Base-by-base conservation (phyloP, 2,797 vertebrate species). In the Botia kubotai region DNA sequence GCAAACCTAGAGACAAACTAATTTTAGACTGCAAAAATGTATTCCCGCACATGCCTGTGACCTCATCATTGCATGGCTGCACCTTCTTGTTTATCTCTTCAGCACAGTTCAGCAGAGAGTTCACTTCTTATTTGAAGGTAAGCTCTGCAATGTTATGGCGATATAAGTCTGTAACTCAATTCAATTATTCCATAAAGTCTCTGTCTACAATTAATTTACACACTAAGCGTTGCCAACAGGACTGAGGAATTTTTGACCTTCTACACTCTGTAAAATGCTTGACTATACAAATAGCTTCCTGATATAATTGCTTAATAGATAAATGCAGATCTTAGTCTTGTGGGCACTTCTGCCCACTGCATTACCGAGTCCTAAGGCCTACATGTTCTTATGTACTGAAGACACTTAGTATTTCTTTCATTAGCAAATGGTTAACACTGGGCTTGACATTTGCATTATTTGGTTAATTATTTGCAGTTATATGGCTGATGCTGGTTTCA, bases 101-200 rank as follows among this genome's bases (percentile, higher is more conserved):
- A 72, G 78, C 77, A 73, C 1, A 73, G 58, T 67, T 39, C 33
- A 77, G 69, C 16, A 13, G 81, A 91, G 85, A 89, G 70, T 74
- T 85, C 67, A 50, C 83, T 87, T 77, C 81, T 76, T 83, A 83
- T 90, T 75, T 91, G 84, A 90, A 89, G 87, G 87, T 90, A 89
- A 85, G 84, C 75, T 66, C 62, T 82, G 82, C 81, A 83, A 79
- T 85, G 89, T 82, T 84, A 84, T 86, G 83, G 71, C 83, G 75
- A 88, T 79, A 77, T 66, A 77, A 86, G 48, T 75, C 62, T 10
- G 13, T 23, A 77, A 83, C 86, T 88, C 57, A 66, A 87, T 87
- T 90, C 72, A 87, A 85, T 85, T 86, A 83, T 84, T 86, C 78
- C 62, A 75, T 67, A 80, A 86, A 85, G 79, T 83, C 78, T 82